Base-by-base conservation (phyloP, 2,797 vertebrate genomes). In the Antennarius maculatus region DNA sequence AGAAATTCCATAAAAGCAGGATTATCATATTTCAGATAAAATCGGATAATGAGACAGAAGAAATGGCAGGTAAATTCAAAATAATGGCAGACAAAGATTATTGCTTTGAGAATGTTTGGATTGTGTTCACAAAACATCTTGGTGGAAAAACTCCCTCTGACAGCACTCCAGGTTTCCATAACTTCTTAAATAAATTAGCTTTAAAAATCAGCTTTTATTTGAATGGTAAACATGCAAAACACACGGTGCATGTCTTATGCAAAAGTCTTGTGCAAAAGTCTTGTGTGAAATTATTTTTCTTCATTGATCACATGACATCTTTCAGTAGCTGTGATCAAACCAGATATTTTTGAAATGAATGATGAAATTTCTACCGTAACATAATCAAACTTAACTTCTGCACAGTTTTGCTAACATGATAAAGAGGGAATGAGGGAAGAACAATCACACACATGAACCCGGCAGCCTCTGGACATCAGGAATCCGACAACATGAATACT, bases 331-430 rank as follows among this genome's bases (percentile, higher is more conserved):
- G 61, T 23, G 52, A 9, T 17, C 54, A 42, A 69, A 57, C 16
- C 48, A 54, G 59, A 71, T 47, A 77, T 18, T 64, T 31, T n/a
- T 16, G 18, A 39, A 37, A 79, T 70, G 46, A 68, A 67, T 66
- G 60, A 66, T 49, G 9, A 49, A 0, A 8, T 61, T 80, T 71
- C 53, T 82, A 70, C 60, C 69, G 3, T 43, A 9, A 23, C 0
- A 37, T 69, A 65, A 79, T 75, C 54, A 57, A 43, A 54, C 48
- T 72, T 77, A 61, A 47, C 66, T 56, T 65, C 62, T 3, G 6
- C 50, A 54, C 61, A 1, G 5, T 42, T 62, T 57, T 7, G 4
- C 17, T 7, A 17, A 63, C 39, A 82, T 72, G 66, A 80, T 65
- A 8, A 27, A 66, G 51, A 41, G 34, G 64, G 23, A 23, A 11